Evolutionary conservation across 2,888 invertebrate species (phyloP).

Genomic region (Dugesia japonica): DNA sequence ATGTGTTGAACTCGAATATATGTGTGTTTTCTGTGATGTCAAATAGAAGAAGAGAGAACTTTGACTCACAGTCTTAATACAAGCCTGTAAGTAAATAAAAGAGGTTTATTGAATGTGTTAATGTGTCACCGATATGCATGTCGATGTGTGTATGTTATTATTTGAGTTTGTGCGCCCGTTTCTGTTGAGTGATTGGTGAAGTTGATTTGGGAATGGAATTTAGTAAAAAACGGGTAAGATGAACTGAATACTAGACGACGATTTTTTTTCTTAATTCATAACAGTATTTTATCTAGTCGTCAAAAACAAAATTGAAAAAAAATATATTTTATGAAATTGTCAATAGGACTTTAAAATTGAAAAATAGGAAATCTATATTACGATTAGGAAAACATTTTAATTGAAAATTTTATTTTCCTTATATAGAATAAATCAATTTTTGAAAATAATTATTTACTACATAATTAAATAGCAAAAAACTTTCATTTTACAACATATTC

Average conservation of each 20-base stretch:
- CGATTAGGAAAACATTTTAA: background rate
- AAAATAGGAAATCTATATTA: background rate
- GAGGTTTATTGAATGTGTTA: too few species aligned
- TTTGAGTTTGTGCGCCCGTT: conserved; percentile 20
- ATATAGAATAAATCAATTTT: background rate
- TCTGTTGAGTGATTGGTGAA: conserved; percentile 16
- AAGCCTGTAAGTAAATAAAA: too few species aligned
- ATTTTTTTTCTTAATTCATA: background rate
- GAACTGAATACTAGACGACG: background rate
- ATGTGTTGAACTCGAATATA: background rate
- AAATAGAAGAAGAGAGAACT: background rate
- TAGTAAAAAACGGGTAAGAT: background rate
- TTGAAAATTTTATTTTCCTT: background rate
- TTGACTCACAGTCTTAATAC: background rate
- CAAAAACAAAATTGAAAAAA: background rate
- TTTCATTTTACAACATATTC: too few species aligned
- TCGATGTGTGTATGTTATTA: background rate
- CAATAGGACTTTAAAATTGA: background rate
- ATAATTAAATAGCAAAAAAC: too few species aligned
- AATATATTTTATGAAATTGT: background rate
- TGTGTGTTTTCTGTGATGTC: too few species aligned
- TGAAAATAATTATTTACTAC: too few species aligned
- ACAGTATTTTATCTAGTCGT: background rate
- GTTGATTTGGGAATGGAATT: background rate
- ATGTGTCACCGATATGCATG: background rate